These are phyloP conservation scores for Rhabdomys pumilio DNA, from an alignment of 2,797 vertebrate species.

Conservation along the genomic window DNA sequence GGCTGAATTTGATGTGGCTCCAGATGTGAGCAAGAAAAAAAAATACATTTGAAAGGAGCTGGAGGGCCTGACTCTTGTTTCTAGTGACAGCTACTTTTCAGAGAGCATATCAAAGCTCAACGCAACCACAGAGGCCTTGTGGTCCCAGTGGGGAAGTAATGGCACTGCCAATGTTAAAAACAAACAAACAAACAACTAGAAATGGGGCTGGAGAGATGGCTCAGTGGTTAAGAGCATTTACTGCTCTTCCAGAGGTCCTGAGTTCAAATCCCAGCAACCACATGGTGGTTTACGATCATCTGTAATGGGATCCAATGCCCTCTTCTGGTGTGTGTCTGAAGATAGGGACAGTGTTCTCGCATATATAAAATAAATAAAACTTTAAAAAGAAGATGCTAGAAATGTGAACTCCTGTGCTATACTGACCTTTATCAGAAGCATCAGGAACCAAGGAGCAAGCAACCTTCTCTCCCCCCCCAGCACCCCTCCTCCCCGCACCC, in stretches of 20 bases:
- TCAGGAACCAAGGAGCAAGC: background rate
- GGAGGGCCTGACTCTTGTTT: background rate
- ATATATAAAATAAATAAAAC: background rate
- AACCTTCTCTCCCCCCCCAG: too few species aligned
- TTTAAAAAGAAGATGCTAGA: background rate
- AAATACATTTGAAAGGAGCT: constrained; percentile 21
- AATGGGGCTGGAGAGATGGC: background rate
- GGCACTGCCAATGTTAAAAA: constrained; percentile 10
- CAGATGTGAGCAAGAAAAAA: constrained; percentile 49
- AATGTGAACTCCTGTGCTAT: background rate
- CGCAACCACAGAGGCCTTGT: constrained; percentile 20
- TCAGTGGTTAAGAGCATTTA: background rate
- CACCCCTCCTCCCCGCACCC: too few species aligned
- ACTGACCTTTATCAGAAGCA: constrained; percentile 44
- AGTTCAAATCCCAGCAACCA: background rate
- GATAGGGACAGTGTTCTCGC: background rate
- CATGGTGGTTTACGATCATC: too few species aligned
- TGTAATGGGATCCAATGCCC: background rate
- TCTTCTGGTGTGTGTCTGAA: background rate
- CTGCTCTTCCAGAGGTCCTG: background rate
- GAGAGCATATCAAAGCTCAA: background rate
- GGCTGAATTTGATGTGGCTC: background rate
- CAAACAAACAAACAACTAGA: constrained; percentile 44
- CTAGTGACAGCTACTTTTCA: background rate
- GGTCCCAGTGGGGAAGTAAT: constrained; percentile 47